Conservation (phyloP, 2,797 vertebrate genomes). For the Ctenopoma kingsleyae region DNA sequence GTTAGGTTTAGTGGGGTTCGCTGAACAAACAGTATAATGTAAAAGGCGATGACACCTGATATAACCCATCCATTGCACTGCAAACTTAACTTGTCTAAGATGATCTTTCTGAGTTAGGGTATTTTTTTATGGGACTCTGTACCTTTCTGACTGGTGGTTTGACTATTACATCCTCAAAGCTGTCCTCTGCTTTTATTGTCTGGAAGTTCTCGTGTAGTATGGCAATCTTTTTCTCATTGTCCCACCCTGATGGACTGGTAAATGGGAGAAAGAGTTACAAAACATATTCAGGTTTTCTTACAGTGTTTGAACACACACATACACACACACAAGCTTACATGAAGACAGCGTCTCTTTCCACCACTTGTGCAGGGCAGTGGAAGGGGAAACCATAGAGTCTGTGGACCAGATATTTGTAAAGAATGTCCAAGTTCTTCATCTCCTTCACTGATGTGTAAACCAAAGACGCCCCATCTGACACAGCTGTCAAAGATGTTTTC, state of each 20-base stretch:
- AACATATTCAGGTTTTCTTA: not conserved
- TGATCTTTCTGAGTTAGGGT: not conserved
- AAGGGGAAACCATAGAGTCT: slow-evolving; percentile 97
- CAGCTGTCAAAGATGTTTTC: slow-evolving; percentile 81
- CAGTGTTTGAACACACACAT: not conserved
- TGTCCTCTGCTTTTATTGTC: slow-evolving; percentile 93
- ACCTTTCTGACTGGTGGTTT: slow-evolving; percentile 98
- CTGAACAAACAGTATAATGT: slow-evolving; percentile 1
- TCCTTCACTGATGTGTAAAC: slow-evolving; percentile 99
- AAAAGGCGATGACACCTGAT: slow-evolving; percentile 1
- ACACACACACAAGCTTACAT: slow-evolving; percentile 89
- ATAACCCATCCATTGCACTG: not conserved
- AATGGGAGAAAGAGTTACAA: slow-evolving; percentile 34
- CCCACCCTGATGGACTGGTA: slow-evolving; percentile 96
- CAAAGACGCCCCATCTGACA: slow-evolving; percentile 94
- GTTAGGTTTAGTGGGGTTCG: not conserved
- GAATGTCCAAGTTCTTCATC: slow-evolving; percentile 97
- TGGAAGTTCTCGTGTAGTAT: slow-evolving; percentile 98
- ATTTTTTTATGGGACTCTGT: slow-evolving; percentile 24
- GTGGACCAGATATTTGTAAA: slow-evolving; percentile 99
- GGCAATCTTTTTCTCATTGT: slow-evolving; percentile 99
- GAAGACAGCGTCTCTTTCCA: slow-evolving; percentile 98
- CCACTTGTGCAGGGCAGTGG: slow-evolving; percentile 92
- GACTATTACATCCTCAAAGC: slow-evolving; percentile 95
- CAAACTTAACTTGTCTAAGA: slow-evolving; percentile 1